These are phyloP conservation scores for Elysia crispata DNA, from an alignment of 2,888 invertebrate genomes.

Conservation along the genomic window DNA sequence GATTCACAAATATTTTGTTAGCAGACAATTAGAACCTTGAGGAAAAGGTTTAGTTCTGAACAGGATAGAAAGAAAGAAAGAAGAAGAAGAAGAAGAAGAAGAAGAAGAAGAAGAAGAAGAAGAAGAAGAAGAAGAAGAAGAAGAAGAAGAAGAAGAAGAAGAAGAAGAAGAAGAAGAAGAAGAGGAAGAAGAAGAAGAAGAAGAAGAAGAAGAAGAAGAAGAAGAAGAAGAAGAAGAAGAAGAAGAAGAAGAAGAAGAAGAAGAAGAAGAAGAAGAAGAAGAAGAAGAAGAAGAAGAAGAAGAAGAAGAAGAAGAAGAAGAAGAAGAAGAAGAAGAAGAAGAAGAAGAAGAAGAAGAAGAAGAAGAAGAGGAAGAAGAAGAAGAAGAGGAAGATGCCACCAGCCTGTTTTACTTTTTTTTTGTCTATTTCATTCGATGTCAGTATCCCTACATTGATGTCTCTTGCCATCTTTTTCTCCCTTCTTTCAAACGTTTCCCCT, in stretches of 20 bases:
- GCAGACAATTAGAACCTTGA: too few relatives aligned
- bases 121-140: slow-evolving; percentile 37
- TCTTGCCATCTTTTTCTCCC: too few relatives aligned
- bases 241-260: slow-evolving; percentile 25
- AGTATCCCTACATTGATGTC: too few relatives aligned
- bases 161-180: too few relatives aligned
- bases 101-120: slow-evolving; percentile 22
- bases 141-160: too few relatives aligned
- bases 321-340: slow-evolving; percentile 39
- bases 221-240: too few relatives aligned
- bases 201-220: slow-evolving; percentile 9
- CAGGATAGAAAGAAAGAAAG: too few relatives aligned
- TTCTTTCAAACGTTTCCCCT: too few relatives aligned
- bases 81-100: too few relatives aligned
- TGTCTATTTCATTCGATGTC: too few relatives aligned
- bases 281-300: slow-evolving; percentile 37
- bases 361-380: slow-evolving; percentile 19
- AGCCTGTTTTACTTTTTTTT: slow-evolving; percentile 16
- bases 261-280: slow-evolving; percentile 25
- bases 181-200: slow-evolving; percentile 4
- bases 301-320: slow-evolving; percentile 23
- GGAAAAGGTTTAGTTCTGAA: too few relatives aligned
- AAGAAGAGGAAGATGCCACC: background rate
- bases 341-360: slow-evolving; percentile 36
- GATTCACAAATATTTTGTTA: too few relatives aligned